A percentile compares a stretch with the other conserved stretches of the same genome.
These are phyloP conservation scores for Chiloscyllium plagiosum DNA, from an alignment of 2,113 vertebrate genomes.

Conservation along the genomic window DNA sequence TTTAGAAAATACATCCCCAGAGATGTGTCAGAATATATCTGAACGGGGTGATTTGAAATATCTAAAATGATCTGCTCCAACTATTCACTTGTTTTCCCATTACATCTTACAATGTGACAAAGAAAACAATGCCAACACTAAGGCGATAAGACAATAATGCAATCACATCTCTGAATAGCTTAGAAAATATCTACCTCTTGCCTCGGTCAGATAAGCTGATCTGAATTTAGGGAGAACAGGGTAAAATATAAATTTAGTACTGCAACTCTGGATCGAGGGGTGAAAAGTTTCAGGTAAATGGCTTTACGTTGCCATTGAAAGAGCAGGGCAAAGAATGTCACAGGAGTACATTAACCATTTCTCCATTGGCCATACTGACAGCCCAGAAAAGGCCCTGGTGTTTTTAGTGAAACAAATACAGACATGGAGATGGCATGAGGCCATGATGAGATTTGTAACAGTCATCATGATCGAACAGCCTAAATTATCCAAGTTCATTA, in stretches of 20 bases:
- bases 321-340: background rate
- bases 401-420: background rate
- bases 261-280: too few species aligned
- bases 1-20: too few species aligned
- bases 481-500: too few species aligned
- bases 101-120: background rate
- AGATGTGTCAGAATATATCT: too few species aligned
- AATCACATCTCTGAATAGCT: too few species aligned
- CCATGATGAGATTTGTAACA: too few species aligned
- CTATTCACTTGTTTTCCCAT: background rate
- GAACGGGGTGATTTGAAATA: too few species aligned
- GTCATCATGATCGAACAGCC: background rate
- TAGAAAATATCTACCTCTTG: too few species aligned
- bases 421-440: background rate
- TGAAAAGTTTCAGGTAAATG: background rate
- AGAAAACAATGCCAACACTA: background rate
- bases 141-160: background rate
- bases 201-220: background rate
- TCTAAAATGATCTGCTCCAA: background rate
- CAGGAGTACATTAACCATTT: background rate
- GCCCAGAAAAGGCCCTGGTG: background rate
- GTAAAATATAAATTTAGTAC: background rate
- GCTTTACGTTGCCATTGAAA: background rate
- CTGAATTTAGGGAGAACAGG: background rate
- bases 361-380: background rate